These are phyloP conservation scores for Folsomia manolachei DNA, from an alignment of 2,888 invertebrate genomes.

Conservation along the genomic window DNA sequence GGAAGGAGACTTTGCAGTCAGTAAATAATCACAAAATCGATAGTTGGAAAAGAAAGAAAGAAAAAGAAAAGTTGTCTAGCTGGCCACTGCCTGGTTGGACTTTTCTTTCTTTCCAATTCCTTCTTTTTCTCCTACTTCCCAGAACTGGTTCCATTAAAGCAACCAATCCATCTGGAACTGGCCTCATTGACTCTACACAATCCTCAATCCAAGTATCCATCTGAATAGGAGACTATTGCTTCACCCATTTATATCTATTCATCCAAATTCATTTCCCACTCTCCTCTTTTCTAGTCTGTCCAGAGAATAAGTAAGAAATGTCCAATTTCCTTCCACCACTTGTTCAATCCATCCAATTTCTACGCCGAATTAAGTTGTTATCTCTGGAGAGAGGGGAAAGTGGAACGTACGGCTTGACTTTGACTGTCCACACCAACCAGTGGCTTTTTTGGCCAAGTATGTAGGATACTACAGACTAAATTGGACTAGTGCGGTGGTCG, in stretches of 20 bases:
- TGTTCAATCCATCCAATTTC: slow-evolving; percentile 7
- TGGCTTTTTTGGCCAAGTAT: neutral
- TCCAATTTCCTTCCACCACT: neutral
- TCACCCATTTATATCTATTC: too few relatives aligned
- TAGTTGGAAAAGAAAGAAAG: slow-evolving; percentile 7
- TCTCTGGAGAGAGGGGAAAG: neutral
- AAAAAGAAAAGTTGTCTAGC: slow-evolving; percentile 8
- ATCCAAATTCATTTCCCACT: too few relatives aligned
- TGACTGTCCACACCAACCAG: neutral
- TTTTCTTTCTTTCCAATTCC: too few relatives aligned
- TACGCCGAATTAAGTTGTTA: neutral
- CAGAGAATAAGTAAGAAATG: neutral
- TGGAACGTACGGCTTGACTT: too few relatives aligned
- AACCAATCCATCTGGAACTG: neutral
- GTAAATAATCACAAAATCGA: slow-evolving; percentile 24
- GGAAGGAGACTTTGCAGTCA: neutral
- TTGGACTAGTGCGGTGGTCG: too few relatives aligned
- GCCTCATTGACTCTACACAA: neutral
- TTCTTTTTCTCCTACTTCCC: too few relatives aligned
- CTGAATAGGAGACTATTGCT: too few relatives aligned
- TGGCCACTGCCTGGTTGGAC: neutral
- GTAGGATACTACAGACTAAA: too few relatives aligned
- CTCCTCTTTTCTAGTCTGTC: neutral
- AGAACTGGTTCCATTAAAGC: neutral
- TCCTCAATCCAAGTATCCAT: too few relatives aligned